phyloP scores from a whole-genome alignment of 2,888 invertebrate genomes.

The Endotricha flammealis region DNA sequence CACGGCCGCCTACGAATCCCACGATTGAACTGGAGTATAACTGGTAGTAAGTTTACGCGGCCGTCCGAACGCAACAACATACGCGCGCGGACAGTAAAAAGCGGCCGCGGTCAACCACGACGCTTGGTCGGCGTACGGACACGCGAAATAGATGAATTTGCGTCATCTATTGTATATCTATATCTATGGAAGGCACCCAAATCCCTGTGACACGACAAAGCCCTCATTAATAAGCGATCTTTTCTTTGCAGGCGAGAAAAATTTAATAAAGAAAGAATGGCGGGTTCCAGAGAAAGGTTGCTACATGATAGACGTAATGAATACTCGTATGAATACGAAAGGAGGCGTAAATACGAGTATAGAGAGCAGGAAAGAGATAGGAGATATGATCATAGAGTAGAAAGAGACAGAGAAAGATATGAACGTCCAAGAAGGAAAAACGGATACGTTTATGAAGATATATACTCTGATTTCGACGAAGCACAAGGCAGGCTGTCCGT shows the following conservation, averaged over 20 bases:
- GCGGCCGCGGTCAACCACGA: too few relatives aligned
- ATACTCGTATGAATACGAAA: conserved; percentile 47
- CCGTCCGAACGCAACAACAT: too few relatives aligned
- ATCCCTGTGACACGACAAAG: conserved; percentile 13
- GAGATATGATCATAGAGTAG: conserved; percentile 27
- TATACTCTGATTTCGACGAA: conserved; percentile 71
- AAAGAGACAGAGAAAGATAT: conserved; percentile 35
- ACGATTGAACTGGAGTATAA: too few relatives aligned
- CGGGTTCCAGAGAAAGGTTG: conserved; percentile 63
- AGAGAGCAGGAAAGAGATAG: conserved; percentile 25
- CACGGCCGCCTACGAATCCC: too few relatives aligned
- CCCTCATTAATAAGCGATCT: conserved; percentile 37
- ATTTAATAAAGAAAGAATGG: conserved; percentile 54
- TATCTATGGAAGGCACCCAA: conserved; percentile 23
- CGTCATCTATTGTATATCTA: too few relatives aligned
- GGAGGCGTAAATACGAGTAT: conserved; percentile 41
- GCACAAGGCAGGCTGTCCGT: conserved; percentile 66
- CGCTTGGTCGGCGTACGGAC: too few relatives aligned
- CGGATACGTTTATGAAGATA: conserved; percentile 71
- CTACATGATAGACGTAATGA: conserved; percentile 58
- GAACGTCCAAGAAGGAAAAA: conserved; percentile 60
- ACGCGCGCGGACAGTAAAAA: too few relatives aligned
- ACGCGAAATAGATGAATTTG: too few relatives aligned
- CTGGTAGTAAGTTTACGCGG: too few relatives aligned
- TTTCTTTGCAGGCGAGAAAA: conserved; percentile 45